phyloP scores from a whole-genome alignment of 2,113 vertebrate species.

The Passer montanus region DNA sequence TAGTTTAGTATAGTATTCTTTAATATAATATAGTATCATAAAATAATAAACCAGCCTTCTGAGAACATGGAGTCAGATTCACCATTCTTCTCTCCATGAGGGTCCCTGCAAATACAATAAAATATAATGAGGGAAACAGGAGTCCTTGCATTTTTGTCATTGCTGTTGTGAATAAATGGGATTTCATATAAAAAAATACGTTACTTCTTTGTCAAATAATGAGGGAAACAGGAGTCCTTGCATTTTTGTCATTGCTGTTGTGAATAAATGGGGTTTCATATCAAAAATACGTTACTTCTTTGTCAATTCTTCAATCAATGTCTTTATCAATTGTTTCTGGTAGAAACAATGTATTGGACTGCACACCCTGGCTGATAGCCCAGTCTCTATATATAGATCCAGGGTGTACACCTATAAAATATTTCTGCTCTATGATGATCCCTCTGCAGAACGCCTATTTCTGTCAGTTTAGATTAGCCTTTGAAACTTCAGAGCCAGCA shows the following conservation, averaged over 20 bases:
- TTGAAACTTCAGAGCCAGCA: conserved; percentile 22
- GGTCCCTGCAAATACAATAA: too few species aligned
- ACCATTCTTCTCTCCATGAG: too few species aligned
- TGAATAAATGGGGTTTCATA: not conserved
- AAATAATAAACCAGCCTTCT: too few species aligned
- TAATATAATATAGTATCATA: too few species aligned
- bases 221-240: not conserved
- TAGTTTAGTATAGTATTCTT: too few species aligned
- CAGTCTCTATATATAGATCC: not conserved
- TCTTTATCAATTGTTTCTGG: not conserved
- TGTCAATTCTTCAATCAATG: not conserved
- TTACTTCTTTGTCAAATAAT: not conserved
- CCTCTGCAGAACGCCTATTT: not conserved
- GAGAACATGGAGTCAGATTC: too few species aligned
- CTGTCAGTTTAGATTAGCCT: conserved; percentile 36
- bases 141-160: not conserved
- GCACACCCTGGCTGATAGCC: not conserved
- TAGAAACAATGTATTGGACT: not conserved
- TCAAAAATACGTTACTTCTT: not conserved
- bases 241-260: not conserved
- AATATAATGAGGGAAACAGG: not conserved
- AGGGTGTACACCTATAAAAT: not conserved
- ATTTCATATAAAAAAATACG: not conserved
- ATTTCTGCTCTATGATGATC: not conserved
- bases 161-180: not conserved